Evolutionary conservation across 2,797 vertebrate species (phyloP).

Genomic region (Macroramphosus scolopax): DNA sequence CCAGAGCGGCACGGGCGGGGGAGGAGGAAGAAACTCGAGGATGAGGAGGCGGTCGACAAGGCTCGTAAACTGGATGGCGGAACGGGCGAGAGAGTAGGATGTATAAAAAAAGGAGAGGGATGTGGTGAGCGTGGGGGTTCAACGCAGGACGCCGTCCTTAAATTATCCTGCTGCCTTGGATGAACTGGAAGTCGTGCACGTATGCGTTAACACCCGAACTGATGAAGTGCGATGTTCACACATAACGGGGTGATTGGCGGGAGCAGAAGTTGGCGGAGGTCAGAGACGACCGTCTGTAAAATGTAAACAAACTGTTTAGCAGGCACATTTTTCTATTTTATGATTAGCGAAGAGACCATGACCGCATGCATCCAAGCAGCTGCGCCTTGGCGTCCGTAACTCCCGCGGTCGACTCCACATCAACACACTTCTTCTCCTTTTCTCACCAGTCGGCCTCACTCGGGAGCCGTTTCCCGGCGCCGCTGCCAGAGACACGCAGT

Average conservation of each 20-base stretch:
- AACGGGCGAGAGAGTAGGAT: constrained; percentile 11
- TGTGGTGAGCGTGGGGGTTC: constrained; percentile 38
- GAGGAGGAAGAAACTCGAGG: constrained; percentile 5
- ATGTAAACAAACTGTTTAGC: not conserved
- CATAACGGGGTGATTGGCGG: constrained; percentile 2
- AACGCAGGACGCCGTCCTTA: constrained; percentile 51
- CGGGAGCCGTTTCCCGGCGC: constrained; percentile 40
- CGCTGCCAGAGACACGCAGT: constrained; percentile 46
- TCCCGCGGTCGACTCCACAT: constrained; percentile 6
- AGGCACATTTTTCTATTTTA: constrained; percentile 1
- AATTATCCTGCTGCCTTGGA: too few species aligned
- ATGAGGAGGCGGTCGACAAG: constrained; percentile 18
- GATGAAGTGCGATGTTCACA: too few species aligned
- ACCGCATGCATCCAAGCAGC: constrained; percentile 4
- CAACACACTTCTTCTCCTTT: constrained; percentile 15
- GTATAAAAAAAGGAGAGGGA: constrained; percentile 24
- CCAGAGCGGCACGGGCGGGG: not conserved
- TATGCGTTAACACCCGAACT: not conserved
- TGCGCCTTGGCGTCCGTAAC: constrained; percentile 1
- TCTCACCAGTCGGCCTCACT: constrained; percentile 33
- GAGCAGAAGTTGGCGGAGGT: too few species aligned
- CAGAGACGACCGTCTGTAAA: too few species aligned
- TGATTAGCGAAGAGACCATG: constrained; percentile 15
- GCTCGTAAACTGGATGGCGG: constrained; percentile 25
- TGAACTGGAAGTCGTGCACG: not conserved